Base-by-base conservation (phyloP, 2,888 invertebrate species). In the Eristalis pertinax region DNA sequence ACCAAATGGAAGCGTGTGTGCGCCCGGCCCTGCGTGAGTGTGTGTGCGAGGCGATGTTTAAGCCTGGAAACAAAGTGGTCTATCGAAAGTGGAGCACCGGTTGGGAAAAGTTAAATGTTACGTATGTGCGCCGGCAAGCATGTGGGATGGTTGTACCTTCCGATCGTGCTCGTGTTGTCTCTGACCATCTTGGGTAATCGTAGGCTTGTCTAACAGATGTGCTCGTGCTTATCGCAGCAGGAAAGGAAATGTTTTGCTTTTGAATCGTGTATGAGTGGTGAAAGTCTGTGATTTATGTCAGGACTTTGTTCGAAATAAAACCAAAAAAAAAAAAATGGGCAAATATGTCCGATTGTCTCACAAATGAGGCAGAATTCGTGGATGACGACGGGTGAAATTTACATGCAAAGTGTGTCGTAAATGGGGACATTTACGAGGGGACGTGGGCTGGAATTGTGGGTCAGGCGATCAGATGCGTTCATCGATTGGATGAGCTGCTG, bases 1-100 rank as follows among this genome's bases (percentile, higher is more conserved):
- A 84, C 79, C 73, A 72, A 87, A 63, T 79, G 70, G 67, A 35
- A 32, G 50, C 58, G 73, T 50, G 50, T 50, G 50, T 19, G 50
- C 2, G 43, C 10, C 13, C 3, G n/a, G n/a, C 50, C 8, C 32
- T 8, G 32, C 1, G 32, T 32, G 50, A 60, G 73, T 22, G 50
- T 50, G 50, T 8, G 50, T 50, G 50, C 4, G 43, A 4, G 41
- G 41, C 50, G 50, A 50, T 50, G 50, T 19, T 7, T 19, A 50
- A 50, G 50, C 50, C 50, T 50, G 50, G 50, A 50, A 50, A 50
- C 50, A 50, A 50, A 50, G 50, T 50, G 50, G 50, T 50, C 50
- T 50, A 50, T 50, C 50, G 50, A 50, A 50, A 50, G 50, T 50
- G 50, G 50, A 50, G 50, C 50, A 50, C 50, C n/a, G 50, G 50